A percentile compares a stretch with the other conserved stretches of the same genome.
Evolutionary conservation across 2,797 vertebrate species (phyloP).

Genomic region (Neosilurus hyrtlii): DNA sequence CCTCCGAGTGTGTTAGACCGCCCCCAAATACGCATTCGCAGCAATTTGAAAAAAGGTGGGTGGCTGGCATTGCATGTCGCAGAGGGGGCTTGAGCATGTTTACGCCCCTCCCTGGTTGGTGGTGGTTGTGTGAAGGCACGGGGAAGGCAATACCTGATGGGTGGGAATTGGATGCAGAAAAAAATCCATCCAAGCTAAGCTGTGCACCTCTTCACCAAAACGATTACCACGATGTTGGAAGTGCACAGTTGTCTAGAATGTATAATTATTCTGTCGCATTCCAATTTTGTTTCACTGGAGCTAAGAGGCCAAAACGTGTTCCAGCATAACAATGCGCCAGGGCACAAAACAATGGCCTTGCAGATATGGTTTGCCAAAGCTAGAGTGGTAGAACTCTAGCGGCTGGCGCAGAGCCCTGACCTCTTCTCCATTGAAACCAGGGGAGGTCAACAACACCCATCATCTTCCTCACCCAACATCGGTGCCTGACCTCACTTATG

Average conservation of each 20-base stretch:
- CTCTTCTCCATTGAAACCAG: neutral
- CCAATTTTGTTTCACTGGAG: neutral
- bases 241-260: neutral
- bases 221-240: neutral
- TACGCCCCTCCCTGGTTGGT: too few species aligned
- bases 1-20: too few species aligned
- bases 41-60: too few species aligned
- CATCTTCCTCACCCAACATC: neutral
- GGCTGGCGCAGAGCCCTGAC: neutral
- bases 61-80: too few species aligned
- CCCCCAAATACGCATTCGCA: too few species aligned
- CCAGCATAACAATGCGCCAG: neutral
- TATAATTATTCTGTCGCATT: neutral
- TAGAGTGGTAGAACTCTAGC: neutral
- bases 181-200: conserved; percentile 33
- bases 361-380: neutral
- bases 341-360: neutral
- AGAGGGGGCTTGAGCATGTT: too few species aligned
- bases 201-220: neutral
- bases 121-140: too few species aligned
- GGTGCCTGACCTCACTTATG: neutral
- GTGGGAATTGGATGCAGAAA: neutral
- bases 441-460: neutral
- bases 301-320: neutral
- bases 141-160: too few species aligned